Conservation (phyloP, 2,113 vertebrate species). For the Grammomys dolichurus region DNA sequence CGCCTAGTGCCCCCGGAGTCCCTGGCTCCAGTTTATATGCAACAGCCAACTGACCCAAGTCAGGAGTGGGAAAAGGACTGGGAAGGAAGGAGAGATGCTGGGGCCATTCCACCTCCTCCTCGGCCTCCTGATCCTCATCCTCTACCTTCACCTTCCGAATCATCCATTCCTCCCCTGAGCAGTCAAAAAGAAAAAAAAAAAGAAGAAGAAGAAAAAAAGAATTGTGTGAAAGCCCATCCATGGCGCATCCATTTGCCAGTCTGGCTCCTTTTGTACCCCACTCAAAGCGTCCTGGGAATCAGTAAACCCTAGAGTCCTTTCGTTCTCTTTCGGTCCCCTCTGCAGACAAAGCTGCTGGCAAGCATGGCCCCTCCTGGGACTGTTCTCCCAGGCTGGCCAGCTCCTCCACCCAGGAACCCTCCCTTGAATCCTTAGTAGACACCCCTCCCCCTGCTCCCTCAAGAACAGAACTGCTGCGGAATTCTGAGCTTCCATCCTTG, state of each 20-base stretch:
- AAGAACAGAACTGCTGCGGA: neutral
- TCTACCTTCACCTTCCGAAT: slow-evolving; percentile 87
- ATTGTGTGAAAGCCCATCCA: neutral
- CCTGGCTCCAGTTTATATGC: slow-evolving; percentile 81
- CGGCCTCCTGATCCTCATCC: slow-evolving; percentile 80
- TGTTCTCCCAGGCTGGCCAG: neutral
- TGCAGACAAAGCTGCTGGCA: neutral
- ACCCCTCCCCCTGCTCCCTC: neutral
- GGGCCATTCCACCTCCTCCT: slow-evolving; percentile 69
- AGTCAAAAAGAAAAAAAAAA: neutral
- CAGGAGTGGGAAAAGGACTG: neutral
- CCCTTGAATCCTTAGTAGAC: neutral
- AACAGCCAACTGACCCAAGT: slow-evolving; percentile 20
- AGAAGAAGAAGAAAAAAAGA: neutral
- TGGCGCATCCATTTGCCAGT: rapidly evolving
- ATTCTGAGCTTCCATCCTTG: neutral
- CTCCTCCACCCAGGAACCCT: neutral
- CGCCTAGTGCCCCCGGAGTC: neutral
- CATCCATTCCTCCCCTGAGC: slow-evolving; percentile 82
- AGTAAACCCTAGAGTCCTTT: neutral
- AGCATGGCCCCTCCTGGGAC: neutral
- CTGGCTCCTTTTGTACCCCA: neutral
- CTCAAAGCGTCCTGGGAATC: neutral
- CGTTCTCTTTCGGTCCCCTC: neutral
- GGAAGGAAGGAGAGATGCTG: slow-evolving; percentile 68